A percentile compares a stretch with the other conserved stretches of the same genome.
These are phyloP conservation scores for Alouatta palliata DNA, from an alignment of 2,113 vertebrate species.

Conservation along the genomic window DNA sequence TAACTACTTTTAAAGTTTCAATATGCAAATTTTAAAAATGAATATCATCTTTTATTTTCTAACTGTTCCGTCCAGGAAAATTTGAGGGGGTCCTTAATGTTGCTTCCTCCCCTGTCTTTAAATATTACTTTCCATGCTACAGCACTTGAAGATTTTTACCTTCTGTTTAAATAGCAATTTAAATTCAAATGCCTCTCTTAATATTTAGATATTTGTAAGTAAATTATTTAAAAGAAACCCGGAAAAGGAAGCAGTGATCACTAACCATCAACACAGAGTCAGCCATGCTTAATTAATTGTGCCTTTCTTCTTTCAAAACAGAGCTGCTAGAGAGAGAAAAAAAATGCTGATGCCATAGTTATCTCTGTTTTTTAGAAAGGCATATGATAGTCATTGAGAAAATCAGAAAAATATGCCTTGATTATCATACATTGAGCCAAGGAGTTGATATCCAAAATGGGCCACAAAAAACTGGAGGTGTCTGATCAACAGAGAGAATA, in stretches of 20 bases:
- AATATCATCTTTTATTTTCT: neutral
- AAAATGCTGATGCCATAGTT: neutral
- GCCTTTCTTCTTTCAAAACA: conserved; percentile 6
- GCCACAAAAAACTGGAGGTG: neutral
- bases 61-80: neutral
- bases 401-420: conserved; percentile 41
- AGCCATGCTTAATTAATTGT: conserved; percentile 1
- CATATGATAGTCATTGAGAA: conserved; percentile 23
- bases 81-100: neutral
- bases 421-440: neutral
- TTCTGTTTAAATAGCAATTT: neutral
- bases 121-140: neutral
- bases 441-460: neutral
- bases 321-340: neutral
- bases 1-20: neutral
- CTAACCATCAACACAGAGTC: neutral
- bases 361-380: neutral
- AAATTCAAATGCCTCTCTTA: conserved; percentile 5
- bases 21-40: neutral
- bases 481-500: neutral
- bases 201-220: neutral
- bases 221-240: conserved; percentile 12
- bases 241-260: neutral
- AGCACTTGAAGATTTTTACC: neutral
- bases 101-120: neutral